Percentiles rank a stretch among this genome's conserved stretches.
Evolutionary conservation across 2,113 vertebrate genomes (phyloP).

Genomic region (Bostrychus sinensis): DNA sequence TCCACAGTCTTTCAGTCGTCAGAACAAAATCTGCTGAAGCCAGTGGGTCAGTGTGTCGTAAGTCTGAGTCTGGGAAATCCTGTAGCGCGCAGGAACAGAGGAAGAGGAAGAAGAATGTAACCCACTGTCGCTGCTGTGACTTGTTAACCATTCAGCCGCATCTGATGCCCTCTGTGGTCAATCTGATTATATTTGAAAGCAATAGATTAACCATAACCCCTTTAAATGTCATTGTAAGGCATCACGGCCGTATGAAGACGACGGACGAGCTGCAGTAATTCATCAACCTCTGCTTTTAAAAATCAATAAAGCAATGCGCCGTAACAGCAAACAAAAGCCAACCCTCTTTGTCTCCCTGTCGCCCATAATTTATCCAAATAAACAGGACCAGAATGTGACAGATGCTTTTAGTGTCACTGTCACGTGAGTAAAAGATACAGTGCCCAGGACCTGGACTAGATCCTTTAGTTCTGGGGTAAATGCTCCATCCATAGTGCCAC

Average conservation of each 20-base stretch:
- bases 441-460: background rate
- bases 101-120: background rate
- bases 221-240: constrained; percentile 10
- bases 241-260: background rate
- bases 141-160: background rate
- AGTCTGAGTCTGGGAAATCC: no score
- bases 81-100: background rate
- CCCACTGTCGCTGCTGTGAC: background rate
- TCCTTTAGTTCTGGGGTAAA: background rate
- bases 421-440: constrained; percentile 4
- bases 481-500: background rate
- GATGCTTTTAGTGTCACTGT: constrained; percentile 9
- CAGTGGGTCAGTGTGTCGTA: no score
- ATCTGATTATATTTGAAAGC: background rate
- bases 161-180: background rate
- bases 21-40: no score
- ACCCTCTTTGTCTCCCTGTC: background rate
- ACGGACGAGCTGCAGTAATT: background rate
- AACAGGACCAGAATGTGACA: constrained; percentile 14
- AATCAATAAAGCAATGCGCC: constrained; percentile 20
- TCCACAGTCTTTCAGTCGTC: no score
- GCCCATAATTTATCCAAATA: constrained; percentile 10
- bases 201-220: background rate
- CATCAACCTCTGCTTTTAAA: constrained; percentile 9
- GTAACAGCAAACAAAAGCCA: constrained; percentile 11